phyloP scores from a whole-genome alignment of 2,113 vertebrate species.

The Paradisaea rubra region DNA sequence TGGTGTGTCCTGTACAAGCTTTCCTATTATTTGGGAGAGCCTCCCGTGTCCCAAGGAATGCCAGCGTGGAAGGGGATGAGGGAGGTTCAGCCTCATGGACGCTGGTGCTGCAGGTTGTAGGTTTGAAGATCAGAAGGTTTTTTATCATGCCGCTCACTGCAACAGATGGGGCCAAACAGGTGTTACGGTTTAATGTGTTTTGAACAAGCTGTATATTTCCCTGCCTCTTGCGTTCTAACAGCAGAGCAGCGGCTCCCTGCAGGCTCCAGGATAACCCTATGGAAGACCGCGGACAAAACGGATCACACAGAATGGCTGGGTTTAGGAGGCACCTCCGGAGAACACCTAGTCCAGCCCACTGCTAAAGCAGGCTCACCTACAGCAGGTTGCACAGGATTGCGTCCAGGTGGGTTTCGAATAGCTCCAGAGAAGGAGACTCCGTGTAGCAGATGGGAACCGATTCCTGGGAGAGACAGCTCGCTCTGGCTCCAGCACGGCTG shows the following conservation, averaged over 20 bases:
- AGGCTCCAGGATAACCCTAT: background rate
- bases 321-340: background rate
- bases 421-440: background rate
- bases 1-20: fast-evolving
- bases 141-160: background rate
- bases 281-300: background rate
- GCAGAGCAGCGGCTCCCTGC: background rate
- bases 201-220: background rate
- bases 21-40: background rate
- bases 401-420: background rate
- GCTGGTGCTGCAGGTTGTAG: background rate
- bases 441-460: background rate
- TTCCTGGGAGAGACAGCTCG: background rate
- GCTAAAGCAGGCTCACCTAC: background rate
- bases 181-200: background rate
- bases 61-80: background rate
- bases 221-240: background rate
- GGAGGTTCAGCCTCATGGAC: background rate
- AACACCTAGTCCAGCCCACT: background rate
- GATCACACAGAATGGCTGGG: background rate
- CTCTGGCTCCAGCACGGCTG: background rate
- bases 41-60: background rate
- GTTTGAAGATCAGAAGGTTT: background rate
- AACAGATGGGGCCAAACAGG: background rate
- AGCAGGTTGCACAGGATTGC: background rate